Evolutionary conservation across 2,113 vertebrate genomes (phyloP).

Genomic region (Sprattus sprattus): DNA sequence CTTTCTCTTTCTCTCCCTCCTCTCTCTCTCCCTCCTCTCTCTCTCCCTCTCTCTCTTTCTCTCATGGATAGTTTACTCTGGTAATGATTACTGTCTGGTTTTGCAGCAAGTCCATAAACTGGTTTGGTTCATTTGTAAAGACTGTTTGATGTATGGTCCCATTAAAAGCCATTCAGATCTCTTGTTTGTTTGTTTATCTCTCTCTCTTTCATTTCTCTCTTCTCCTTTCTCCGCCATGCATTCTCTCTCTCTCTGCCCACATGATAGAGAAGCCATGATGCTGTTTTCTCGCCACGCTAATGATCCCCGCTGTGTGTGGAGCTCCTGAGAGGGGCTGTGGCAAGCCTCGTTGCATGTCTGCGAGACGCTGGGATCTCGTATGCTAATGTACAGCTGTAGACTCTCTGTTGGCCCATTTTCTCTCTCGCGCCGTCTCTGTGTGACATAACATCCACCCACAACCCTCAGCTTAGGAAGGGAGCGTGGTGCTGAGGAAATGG

Average conservation of each 20-base stretch:
- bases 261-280: background rate
- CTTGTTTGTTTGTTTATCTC: background rate
- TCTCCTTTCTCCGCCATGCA: background rate
- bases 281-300: background rate
- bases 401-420: conserved; percentile 10
- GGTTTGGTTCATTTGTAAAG: too few relatives aligned
- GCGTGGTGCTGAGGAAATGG: conserved; percentile 5
- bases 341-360: background rate
- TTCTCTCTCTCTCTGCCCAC: background rate
- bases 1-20: background rate
- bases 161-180: too few relatives aligned
- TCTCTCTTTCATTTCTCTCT: background rate
- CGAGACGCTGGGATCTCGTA: background rate
- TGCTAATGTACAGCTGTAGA: conserved; percentile 30
- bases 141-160: too few relatives aligned
- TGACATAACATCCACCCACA: conserved; percentile 34
- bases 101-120: too few relatives aligned
- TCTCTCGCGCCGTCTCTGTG: background rate
- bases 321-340: background rate
- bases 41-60: background rate
- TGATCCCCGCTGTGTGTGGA: background rate
- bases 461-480: background rate
- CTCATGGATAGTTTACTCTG: background rate
- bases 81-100: too few relatives aligned
- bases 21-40: background rate